Evolutionary conservation across 2,888 invertebrate genomes (phyloP).

Genomic region (Hirtodrosophila histrioides): DNA sequence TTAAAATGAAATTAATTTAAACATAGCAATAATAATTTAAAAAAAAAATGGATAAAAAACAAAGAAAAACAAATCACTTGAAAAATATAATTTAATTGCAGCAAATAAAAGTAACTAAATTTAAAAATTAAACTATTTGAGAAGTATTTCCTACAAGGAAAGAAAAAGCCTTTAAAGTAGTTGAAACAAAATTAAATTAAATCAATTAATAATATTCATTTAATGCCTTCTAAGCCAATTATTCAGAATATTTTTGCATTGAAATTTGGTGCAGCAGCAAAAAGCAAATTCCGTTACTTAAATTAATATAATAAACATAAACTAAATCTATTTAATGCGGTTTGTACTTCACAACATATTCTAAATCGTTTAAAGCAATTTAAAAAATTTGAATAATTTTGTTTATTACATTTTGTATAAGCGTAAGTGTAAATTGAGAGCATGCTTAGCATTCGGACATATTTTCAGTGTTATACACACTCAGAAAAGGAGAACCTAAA

Average conservation of each 20-base stretch:
- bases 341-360: slow-evolving; percentile 59
- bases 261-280: slow-evolving; percentile 24
- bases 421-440: slow-evolving; percentile 36
- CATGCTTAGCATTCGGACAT: slow-evolving; percentile 75
- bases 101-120: slow-evolving; percentile 40
- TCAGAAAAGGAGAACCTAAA: slow-evolving; percentile 37
- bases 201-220: slow-evolving; percentile 48
- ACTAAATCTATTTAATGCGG: slow-evolving; percentile 47
- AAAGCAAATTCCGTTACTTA: slow-evolving; percentile 70
- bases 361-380: slow-evolving; percentile 27
- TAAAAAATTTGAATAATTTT: slow-evolving; percentile 9
- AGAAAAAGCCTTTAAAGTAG: slow-evolving; percentile 82
- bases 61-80: slow-evolving; percentile 26
- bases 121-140: slow-evolving; percentile 66
- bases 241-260: slow-evolving; percentile 40
- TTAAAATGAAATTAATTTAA: slow-evolving; percentile 68
- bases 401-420: slow-evolving; percentile 23
- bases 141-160: slow-evolving; percentile 82
- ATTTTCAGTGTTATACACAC: slow-evolving; percentile 67
- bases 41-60: slow-evolving; percentile 28
- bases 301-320: slow-evolving; percentile 48
- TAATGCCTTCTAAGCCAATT: slow-evolving; percentile 65
- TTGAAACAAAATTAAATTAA: slow-evolving; percentile 54
- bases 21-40: slow-evolving; percentile 40
- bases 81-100: slow-evolving; percentile 46